Conservation (phyloP, 2,888 invertebrate genomes). For the Chymomyza fuscimana region DNA sequence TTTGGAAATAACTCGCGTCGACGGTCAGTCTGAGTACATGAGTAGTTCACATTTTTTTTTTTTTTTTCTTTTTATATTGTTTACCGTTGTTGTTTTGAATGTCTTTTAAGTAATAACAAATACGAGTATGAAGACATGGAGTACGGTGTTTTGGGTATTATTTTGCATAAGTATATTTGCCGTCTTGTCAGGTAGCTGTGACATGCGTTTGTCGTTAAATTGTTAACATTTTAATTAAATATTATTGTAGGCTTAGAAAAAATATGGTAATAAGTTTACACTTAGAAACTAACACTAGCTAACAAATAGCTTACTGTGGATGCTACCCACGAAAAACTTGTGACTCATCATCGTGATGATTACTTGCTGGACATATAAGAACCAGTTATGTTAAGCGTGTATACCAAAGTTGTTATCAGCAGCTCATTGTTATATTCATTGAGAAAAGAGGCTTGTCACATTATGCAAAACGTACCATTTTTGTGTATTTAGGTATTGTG, state of each 20-base stretch:
- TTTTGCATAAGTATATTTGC: neutral
- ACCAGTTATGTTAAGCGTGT: neutral
- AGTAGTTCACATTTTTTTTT: neutral
- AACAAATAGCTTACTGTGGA: neutral
- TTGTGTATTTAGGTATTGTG: too few relatives aligned
- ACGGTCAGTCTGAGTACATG: neutral
- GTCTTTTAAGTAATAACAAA: neutral
- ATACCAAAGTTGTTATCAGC: neutral
- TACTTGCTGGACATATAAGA: neutral
- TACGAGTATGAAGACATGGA: neutral
- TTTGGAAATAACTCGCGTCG: neutral
- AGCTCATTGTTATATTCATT: neutral
- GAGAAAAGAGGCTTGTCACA: too few relatives aligned
- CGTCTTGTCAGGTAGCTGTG: neutral
- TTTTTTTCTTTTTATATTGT: neutral
- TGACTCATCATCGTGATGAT: neutral
- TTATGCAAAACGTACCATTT: too few relatives aligned
- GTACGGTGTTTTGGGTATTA: neutral
- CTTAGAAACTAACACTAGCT: neutral
- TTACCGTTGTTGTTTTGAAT: neutral
- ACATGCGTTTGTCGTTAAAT: neutral
- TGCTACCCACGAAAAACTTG: neutral
- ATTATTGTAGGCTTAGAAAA: neutral
- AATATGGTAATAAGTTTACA: neutral
- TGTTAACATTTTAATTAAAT: neutral